A percentile compares a stretch with the other conserved stretches of the same genome.
Conservation (phyloP, 1,140 invertebrate genomes). For the Melitaea cinxia region DNA sequence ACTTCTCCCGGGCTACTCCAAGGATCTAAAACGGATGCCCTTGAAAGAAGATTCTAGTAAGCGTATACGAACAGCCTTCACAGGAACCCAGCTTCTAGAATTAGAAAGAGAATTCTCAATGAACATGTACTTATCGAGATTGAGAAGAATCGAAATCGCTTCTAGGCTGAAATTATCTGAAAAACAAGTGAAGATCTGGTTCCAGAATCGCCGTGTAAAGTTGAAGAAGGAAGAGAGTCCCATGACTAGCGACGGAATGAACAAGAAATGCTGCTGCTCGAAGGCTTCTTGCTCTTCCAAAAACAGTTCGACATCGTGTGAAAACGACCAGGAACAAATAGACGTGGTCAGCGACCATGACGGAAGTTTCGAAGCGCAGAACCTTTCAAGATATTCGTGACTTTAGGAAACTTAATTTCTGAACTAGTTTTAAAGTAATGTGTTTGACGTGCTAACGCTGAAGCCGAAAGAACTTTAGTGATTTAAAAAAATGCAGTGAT, state of each 20-base stretch:
- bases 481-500: background rate
- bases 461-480: too few relatives aligned
- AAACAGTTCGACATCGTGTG: conserved; percentile 53
- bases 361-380: conserved; percentile 56
- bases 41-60: conserved; percentile 86
- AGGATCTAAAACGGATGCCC: conserved; percentile 66
- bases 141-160: conserved; percentile 95
- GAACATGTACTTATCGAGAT: conserved; percentile 94
- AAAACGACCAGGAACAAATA: conserved; percentile 71
- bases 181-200: conserved; percentile 98
- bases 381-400: conserved; percentile 59
- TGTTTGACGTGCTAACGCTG: background rate
- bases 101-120: conserved; percentile 95
- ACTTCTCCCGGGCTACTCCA: conserved; percentile 72
- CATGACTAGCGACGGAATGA: conserved; percentile 46
- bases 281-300: conserved; percentile 57
- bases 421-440: background rate
- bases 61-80: conserved; percentile 95
- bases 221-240: conserved; percentile 89
- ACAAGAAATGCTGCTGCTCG: conserved; percentile 68
- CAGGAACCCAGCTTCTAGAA: conserved; percentile 94
- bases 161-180: conserved; percentile 93
- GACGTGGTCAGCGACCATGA: conserved; percentile 75
- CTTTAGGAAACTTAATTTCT: conserved; percentile 5
- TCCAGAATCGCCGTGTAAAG: conserved; percentile 95